phyloP scores from a whole-genome alignment of 2,797 vertebrate genomes.

The Mus caroli region DNA sequence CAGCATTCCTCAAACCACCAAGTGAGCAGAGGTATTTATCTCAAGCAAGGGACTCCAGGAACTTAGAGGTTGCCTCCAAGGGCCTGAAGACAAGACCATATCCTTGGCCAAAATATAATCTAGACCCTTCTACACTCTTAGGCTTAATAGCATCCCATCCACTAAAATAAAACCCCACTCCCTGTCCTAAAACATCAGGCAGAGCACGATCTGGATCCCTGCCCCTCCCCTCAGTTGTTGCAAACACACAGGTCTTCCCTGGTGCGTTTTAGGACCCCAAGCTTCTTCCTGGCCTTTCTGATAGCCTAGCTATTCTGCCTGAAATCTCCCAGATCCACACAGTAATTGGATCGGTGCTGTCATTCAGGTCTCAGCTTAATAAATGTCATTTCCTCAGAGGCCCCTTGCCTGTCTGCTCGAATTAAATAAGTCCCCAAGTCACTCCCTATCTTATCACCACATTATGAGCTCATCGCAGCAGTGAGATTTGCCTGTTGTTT shows the following conservation, averaged over 20 bases:
- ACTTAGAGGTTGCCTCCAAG: neutral
- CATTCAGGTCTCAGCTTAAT: slow-evolving; percentile 44
- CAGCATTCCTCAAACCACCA: neutral
- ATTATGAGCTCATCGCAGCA: neutral
- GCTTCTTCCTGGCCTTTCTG: neutral
- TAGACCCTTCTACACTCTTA: neutral
- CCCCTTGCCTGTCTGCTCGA: neutral
- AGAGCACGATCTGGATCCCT: neutral
- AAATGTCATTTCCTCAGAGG: slow-evolving; percentile 55
- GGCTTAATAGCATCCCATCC: neutral
- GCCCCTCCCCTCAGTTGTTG: neutral
- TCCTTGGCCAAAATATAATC: neutral
- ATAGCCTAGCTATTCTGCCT: neutral
- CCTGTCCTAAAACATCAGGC: neutral
- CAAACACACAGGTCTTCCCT: neutral
- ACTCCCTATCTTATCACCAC: neutral
- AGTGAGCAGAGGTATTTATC: neutral
- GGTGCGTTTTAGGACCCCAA: neutral
- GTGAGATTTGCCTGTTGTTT: neutral
- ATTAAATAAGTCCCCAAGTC: neutral
- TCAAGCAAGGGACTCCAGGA: neutral
- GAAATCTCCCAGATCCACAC: neutral
- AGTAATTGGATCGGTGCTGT: slow-evolving; percentile 14
- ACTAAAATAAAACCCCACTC: neutral
- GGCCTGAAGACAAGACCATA: neutral